Conservation (phyloP, 2,888 invertebrate species). For the Craniophora ligustri region DNA sequence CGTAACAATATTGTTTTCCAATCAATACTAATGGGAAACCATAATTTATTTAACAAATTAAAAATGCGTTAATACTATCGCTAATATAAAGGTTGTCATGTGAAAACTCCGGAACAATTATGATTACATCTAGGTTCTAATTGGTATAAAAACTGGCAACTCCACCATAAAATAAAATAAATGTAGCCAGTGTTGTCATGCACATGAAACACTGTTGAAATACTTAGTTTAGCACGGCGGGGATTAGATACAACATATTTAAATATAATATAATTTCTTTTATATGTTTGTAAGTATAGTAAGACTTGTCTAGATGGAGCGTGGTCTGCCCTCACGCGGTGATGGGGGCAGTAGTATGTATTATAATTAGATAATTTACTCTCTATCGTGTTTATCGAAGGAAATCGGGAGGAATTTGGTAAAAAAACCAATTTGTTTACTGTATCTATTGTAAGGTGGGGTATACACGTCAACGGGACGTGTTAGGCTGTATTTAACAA, state of each 20-base stretch:
- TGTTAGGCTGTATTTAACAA: constrained; percentile 22
- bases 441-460: constrained; percentile 35
- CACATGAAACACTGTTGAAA: constrained; percentile 28
- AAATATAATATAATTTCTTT: constrained; percentile 37
- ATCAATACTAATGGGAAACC: constrained; percentile 19
- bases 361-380: constrained; percentile 59
- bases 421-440: constrained; percentile 22
- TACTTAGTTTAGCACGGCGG: constrained; percentile 74
- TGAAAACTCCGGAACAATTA: constrained; percentile 45
- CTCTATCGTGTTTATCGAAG: constrained; percentile 46
- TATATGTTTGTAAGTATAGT: constrained; percentile 52
- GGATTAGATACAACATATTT: constrained; percentile 50
- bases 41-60: constrained; percentile 10
- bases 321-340: constrained; percentile 37
- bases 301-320: constrained; percentile 57
- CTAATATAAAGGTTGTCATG: constrained; percentile 45
- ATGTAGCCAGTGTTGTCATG: constrained; percentile 39
- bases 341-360: constrained; percentile 43
- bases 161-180: constrained; percentile 16
- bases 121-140: constrained; percentile 34
- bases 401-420: constrained; percentile 48
- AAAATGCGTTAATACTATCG: constrained; percentile 19
- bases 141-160: constrained; percentile 40
- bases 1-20: constrained; percentile 31
- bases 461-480: constrained; percentile 5